A percentile compares a stretch with the other conserved stretches of the same genome.
Conservation (phyloP, 2,113 vertebrate species). For the Puffinus mauretanicus region DNA sequence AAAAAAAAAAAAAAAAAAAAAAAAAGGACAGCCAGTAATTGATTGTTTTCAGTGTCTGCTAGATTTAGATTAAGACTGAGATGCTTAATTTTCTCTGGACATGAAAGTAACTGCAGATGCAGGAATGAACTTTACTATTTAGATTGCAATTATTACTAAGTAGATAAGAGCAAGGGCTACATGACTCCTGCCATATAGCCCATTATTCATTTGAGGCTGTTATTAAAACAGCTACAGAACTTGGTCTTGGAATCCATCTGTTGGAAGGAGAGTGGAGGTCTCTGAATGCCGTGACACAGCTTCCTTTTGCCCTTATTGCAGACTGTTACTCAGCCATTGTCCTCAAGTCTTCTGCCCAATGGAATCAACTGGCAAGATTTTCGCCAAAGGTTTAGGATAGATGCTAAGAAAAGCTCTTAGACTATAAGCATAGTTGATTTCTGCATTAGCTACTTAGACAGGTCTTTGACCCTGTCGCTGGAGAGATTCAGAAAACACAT, state of each 20-base stretch:
- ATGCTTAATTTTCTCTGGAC: conserved; percentile 31
- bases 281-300: accelerated
- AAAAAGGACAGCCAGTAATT: neutral
- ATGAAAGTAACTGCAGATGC: conserved; percentile 31
- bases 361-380: neutral
- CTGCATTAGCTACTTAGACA: neutral
- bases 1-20: neutral
- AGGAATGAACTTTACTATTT: conserved; percentile 38
- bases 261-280: neutral
- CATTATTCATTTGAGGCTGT: neutral
- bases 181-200: neutral
- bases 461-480: neutral
- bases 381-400: neutral
- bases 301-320: neutral
- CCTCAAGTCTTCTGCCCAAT: neutral
- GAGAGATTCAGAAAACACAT: neutral
- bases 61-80: conserved; percentile 36
- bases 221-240: neutral
- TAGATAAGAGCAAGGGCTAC: conserved; percentile 43
- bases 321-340: neutral
- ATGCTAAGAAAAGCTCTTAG: neutral
- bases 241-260: neutral
- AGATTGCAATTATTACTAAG: conserved; percentile 29
- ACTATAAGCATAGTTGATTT: neutral
- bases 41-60: conserved; percentile 1